Conservation (phyloP, 2,113 vertebrate genomes). For the Dicaeum eximium region DNA sequence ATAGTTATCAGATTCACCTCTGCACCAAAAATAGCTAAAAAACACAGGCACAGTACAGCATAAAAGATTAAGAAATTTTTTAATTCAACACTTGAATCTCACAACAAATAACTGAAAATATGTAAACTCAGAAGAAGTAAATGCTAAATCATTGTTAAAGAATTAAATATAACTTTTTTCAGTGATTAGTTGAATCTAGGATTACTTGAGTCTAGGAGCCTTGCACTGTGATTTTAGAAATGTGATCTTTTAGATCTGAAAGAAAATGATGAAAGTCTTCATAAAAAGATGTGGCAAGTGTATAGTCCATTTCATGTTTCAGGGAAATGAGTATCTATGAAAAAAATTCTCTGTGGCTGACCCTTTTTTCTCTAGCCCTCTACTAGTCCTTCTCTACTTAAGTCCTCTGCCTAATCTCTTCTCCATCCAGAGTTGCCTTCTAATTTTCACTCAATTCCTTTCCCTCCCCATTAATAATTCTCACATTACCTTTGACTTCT, state of each 20-base stretch:
- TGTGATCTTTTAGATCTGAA: background rate
- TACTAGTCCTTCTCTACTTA: background rate
- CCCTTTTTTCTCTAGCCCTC: background rate
- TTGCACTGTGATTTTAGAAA: background rate
- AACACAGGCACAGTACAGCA: background rate
- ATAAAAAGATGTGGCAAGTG: background rate
- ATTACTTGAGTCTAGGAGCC: background rate
- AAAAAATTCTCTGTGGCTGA: background rate
- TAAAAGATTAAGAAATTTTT: background rate
- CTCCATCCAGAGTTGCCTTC: background rate
- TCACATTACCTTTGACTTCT: background rate
- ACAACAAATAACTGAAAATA: background rate
- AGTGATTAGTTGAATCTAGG: background rate
- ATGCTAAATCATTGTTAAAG: background rate
- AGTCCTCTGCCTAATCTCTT: background rate
- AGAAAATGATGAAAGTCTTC: background rate
- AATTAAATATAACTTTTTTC: background rate
- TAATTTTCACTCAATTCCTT: background rate
- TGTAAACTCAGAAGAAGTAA: background rate
- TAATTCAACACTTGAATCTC: background rate
- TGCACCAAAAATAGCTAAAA: background rate
- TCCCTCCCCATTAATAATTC: background rate
- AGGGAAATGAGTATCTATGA: background rate
- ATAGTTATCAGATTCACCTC: background rate
- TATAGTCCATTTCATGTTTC: background rate